Evolutionary conservation across 2,888 invertebrate species (phyloP).

Genomic region (Conops quadrifasciatus): DNA sequence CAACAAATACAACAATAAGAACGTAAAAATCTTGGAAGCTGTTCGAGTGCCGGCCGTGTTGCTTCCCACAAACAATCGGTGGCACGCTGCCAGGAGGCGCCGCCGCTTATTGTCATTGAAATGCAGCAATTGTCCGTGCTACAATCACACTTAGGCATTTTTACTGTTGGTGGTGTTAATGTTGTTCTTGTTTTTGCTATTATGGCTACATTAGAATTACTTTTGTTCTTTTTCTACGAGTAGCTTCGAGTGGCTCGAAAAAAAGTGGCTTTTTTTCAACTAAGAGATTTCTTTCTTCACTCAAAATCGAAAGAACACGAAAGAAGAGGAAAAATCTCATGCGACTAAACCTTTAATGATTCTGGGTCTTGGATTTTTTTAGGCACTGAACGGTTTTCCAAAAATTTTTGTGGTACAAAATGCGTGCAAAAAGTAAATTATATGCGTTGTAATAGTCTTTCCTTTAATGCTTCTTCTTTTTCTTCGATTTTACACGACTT

Average conservation of each 20-base stretch:
- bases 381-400: too few species aligned
- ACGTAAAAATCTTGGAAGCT: constrained; percentile 48
- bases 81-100: constrained; percentile 42
- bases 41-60: constrained; percentile 48
- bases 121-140: background rate
- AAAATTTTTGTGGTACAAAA: background rate
- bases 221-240: too few species aligned
- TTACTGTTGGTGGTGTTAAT: background rate
- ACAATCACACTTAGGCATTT: constrained; percentile 4
- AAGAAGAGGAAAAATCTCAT: background rate
- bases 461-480: background rate
- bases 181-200: constrained; percentile 1
- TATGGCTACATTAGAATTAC: too few species aligned
- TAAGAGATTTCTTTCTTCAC: too few species aligned
- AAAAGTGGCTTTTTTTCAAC: too few species aligned
- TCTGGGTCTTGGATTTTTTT: background rate
- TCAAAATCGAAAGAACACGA: too few species aligned
- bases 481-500: background rate
- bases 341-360: background rate
- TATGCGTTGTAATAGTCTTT: background rate
- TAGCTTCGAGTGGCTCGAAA: too few species aligned
- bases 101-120: constrained; percentile 36
- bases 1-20: constrained; percentile 53
- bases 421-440: too few species aligned
- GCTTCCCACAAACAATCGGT: constrained; percentile 50